phyloP scores from a whole-genome alignment of 1,140 invertebrate genomes.

The Heterodera carotae region DNA sequence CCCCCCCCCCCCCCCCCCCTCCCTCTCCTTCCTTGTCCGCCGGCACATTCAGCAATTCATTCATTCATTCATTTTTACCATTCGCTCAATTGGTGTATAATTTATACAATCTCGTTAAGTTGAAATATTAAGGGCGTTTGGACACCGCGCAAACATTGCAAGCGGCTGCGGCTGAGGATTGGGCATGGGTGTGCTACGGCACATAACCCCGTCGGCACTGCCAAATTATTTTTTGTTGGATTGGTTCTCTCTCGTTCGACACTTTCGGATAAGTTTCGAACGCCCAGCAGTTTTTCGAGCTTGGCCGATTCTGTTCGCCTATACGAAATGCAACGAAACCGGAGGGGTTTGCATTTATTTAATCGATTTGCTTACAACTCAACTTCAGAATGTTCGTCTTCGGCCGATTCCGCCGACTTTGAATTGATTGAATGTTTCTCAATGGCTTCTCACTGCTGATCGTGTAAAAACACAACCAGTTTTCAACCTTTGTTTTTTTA shows the following conservation, averaged over 20 bases:
- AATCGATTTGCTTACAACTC: neutral
- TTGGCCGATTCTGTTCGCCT: neutral
- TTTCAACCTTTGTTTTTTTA: neutral
- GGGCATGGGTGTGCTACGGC: no score
- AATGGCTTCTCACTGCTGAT: slow-evolving; percentile 5
- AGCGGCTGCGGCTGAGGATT: no score
- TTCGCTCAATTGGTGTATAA: no score
- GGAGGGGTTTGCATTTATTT: neutral
- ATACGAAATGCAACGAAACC: neutral
- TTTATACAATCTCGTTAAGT: no score
- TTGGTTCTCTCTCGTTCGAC: slow-evolving; percentile 29
- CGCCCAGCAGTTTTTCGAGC: slow-evolving; percentile 14
- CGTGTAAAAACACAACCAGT: neutral
- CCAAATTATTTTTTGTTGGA: slow-evolving; percentile 35
- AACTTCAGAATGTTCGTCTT: neutral
- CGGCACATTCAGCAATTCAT: no score
- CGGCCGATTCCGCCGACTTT: slow-evolving; percentile 15
- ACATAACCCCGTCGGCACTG: no score
- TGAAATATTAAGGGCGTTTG: no score
- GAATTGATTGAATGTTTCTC: neutral
- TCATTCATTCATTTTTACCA: no score
- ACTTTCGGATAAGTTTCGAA: slow-evolving; percentile 29
- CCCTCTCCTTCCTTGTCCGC: no score
- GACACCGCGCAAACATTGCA: no score
- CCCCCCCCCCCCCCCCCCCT: no score